Percentiles rank a stretch among this genome's conserved stretches.
Conservation (phyloP, 2,797 vertebrate species). For the Aplochiton taeniatus region DNA sequence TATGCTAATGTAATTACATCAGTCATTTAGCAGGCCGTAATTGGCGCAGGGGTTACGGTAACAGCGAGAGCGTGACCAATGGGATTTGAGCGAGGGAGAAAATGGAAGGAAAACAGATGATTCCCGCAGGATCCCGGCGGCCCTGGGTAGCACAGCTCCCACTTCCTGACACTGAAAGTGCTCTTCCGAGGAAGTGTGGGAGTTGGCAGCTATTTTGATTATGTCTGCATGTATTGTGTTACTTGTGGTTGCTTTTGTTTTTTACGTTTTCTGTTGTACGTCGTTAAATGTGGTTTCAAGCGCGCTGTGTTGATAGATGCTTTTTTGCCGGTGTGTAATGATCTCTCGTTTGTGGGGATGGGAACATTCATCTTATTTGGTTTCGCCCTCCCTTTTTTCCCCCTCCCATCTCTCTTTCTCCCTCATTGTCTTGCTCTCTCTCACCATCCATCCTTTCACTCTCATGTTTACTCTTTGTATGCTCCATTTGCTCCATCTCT, state of each 20-base stretch:
- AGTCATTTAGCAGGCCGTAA: constrained; percentile 66
- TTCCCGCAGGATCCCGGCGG: constrained; percentile 40
- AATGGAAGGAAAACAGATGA: constrained; percentile 25
- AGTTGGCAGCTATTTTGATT: background rate
- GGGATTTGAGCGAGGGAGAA: constrained; percentile 61
- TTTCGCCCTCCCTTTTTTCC: background rate
- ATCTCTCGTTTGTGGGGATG: no score
- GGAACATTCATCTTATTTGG: background rate
- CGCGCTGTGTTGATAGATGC: no score
- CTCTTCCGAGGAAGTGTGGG: constrained; percentile 14
- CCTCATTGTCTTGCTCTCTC: background rate
- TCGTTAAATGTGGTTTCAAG: no score
- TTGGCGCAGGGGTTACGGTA: constrained; percentile 66
- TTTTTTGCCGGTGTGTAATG: no score
- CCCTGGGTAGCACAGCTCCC: constrained; percentile 34
- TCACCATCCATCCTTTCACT: no score
- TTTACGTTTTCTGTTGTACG: no score
- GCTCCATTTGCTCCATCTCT: background rate
- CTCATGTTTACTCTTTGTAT: background rate
- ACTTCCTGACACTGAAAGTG: constrained; percentile 37
- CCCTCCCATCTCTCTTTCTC: background rate
- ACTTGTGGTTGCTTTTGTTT: no score
- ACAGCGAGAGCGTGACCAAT: constrained; percentile 69
- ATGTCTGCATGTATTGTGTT: no score
- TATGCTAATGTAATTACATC: constrained; percentile 72